Evolutionary conservation across 2,113 vertebrate genomes (phyloP).

Genomic region (Camelus bactrianus): DNA sequence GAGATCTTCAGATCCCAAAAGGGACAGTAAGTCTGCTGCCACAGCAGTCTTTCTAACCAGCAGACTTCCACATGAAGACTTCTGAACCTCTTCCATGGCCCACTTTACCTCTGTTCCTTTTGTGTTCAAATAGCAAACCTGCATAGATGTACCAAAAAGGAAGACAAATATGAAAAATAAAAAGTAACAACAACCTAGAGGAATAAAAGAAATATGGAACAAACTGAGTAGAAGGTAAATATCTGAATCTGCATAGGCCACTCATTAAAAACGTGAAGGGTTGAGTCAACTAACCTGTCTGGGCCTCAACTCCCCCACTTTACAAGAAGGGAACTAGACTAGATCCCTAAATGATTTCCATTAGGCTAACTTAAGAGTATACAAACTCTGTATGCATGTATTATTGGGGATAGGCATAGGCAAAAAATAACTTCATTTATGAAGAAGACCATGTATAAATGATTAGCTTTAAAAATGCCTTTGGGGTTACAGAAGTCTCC

Average conservation of each 20-base stretch:
- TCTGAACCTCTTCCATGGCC: not conserved
- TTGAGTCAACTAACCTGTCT: not conserved
- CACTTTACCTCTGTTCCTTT: constrained; percentile 59
- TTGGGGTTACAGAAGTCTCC: not conserved
- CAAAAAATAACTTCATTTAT: constrained; percentile 43
- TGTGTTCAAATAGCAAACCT: constrained; percentile 58
- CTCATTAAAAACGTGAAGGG: constrained; percentile 16
- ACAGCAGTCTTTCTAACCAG: constrained; percentile 56
- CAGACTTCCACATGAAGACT: not conserved
- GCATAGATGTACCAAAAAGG: constrained; percentile 16
- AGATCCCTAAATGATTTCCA: constrained; percentile 23
- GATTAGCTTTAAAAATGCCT: constrained; percentile 54
- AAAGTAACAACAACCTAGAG: constrained; percentile 45
- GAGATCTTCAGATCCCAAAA: constrained; percentile 60
- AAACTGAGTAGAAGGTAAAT: constrained; percentile 25
- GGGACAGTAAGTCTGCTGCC: constrained; percentile 1
- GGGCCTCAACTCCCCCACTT: constrained; percentile 40
- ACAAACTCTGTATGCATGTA: not conserved
- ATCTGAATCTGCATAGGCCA: not conserved
- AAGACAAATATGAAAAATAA: constrained; percentile 28
- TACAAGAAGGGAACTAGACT: constrained; percentile 22
- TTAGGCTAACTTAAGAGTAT: not conserved
- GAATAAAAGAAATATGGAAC: constrained; percentile 37
- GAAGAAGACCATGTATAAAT: not conserved
- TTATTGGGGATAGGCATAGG: not conserved